Conservation (phyloP, 2,113 vertebrate genomes). For the Mixornis gularis region DNA sequence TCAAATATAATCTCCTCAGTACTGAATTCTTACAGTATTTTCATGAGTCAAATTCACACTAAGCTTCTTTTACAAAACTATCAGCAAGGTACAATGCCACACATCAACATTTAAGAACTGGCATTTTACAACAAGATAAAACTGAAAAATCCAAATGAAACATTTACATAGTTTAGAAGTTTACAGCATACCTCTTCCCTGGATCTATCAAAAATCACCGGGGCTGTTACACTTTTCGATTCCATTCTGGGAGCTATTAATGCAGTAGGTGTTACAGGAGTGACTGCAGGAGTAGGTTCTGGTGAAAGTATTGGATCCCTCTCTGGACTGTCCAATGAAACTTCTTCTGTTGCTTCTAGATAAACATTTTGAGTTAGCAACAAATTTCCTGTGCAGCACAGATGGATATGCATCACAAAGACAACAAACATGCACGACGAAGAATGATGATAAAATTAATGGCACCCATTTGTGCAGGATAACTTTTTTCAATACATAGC, state of each 20-base stretch:
- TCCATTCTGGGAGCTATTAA: conserved; percentile 83
- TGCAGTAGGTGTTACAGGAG: conserved; percentile 86
- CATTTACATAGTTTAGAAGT: neutral
- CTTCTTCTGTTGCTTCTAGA: conserved; percentile 94
- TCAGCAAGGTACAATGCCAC: neutral
- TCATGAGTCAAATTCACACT: neutral
- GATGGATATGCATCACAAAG: neutral
- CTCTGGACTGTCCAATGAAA: conserved; percentile 94
- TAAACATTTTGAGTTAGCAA: conserved; percentile 37
- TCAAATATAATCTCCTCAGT: neutral
- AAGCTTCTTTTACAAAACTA: neutral
- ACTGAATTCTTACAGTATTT: neutral
- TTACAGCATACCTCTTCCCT: conserved; percentile 83
- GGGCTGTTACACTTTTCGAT: conserved; percentile 66
- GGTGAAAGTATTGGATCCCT: conserved; percentile 88
- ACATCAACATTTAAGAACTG: neutral
- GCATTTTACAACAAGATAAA: neutral
- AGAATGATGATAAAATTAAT: neutral
- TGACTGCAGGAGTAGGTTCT: conserved; percentile 89
- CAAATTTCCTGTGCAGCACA: neutral
- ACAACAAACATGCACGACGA: accelerated
- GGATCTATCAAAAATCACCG: conserved; percentile 87
- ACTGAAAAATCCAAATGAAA: neutral
- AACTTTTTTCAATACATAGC: neutral
- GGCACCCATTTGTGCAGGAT: neutral